Base-by-base conservation (phyloP, 1,140 invertebrate species). In the Cephus cinctus region DNA sequence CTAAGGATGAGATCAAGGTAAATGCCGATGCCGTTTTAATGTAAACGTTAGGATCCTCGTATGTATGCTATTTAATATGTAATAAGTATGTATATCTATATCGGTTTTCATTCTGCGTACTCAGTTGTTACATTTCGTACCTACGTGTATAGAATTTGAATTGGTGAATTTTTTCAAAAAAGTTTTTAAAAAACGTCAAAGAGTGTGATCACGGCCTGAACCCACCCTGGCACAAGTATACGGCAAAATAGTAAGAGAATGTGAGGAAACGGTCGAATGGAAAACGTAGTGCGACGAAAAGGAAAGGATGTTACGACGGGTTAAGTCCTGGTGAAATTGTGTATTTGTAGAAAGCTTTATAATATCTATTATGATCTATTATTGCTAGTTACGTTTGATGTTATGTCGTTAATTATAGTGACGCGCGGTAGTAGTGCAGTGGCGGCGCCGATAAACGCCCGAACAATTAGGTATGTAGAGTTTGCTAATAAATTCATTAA, bases 301-400 rank as follows among this genome's bases (percentile, higher is more conserved):
- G n/a, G 12, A 38, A 50, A 27, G 14, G 22, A 16, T 47, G 38
- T 46, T 40, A 36, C 19, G 34, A 25, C 21, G 25, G 40, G 56
- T 47, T 47, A 16, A 36, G 14, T 41, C 20, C 15, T 21, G 39
- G 25, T 27, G 25, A 27, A 8, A 27, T 63, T 59, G 60, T 65
- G 58, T 62, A 69, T 65, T 69, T 73, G 62, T 74, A 71, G 67
- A 71, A 73, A 75, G 69, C 65, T 73, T 73, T 71, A 65, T 65
- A n/a, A 65, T 61, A 62, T 38, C 35, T 12, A 4, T 38, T 49
- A 54, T 49, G 47, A 14, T 63, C 59, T 57, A 58, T 61, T 64
- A 65, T 63, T 61, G 61, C 61, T 65, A 72, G 64, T 70, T 72
- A 67, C 57, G 63, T 72, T 65, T 63, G 57, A 67, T 65, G 65